phyloP scores from a whole-genome alignment of 2,888 invertebrate genomes.

The Erebia ligea region DNA sequence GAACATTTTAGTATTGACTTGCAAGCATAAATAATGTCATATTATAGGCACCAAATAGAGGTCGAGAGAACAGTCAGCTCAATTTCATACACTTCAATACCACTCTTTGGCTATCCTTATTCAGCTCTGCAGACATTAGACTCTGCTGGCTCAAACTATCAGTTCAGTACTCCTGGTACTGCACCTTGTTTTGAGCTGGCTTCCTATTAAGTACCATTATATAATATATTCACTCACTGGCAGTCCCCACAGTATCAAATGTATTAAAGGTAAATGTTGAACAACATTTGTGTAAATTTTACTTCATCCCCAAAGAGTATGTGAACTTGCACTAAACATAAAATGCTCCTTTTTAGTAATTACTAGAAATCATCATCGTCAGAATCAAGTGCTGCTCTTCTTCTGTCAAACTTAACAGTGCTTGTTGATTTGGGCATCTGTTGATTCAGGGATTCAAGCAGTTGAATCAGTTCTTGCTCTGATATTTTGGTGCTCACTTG shows the following conservation, averaged over 20 bases:
- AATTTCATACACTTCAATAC: too few species aligned
- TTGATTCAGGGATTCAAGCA: slow-evolving; percentile 93
- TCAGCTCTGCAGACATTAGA: too few species aligned
- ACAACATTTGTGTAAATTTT: background rate
- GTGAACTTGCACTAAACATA: background rate
- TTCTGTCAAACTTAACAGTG: slow-evolving; percentile 95
- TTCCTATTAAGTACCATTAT: too few species aligned
- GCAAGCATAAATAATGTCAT: too few species aligned
- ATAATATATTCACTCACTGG: background rate
- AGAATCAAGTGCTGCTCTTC: slow-evolving; percentile 93
- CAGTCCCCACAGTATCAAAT: background rate
- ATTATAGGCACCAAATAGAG: too few species aligned
- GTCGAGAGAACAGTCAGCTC: too few species aligned
- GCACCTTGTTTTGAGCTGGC: too few species aligned
- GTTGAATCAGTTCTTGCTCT: slow-evolving; percentile 92
- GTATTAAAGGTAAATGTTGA: background rate
- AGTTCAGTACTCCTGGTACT: too few species aligned
- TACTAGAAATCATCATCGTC: slow-evolving; percentile 85
- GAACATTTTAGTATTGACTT: background rate
- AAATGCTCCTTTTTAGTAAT: background rate
- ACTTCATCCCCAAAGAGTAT: background rate
- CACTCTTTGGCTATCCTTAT: too few species aligned
- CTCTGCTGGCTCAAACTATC: too few species aligned
- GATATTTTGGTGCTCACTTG: slow-evolving; percentile 92
- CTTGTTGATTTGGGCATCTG: slow-evolving; percentile 90